Base-by-base conservation (phyloP, 2,888 invertebrate species). In the Polydrusus tereticollis region DNA sequence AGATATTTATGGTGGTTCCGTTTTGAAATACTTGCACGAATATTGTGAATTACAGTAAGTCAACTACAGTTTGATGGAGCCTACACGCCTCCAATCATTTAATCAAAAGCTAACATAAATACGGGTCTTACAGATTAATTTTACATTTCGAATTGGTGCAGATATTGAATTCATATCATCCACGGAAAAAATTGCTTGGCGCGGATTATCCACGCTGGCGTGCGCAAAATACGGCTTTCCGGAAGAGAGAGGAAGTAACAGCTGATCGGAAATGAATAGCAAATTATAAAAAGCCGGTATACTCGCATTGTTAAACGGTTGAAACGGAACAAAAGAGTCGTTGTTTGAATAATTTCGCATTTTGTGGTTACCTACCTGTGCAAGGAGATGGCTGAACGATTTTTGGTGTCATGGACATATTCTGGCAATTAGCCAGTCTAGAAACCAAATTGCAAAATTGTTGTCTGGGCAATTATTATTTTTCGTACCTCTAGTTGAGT, bases 251-350 rank as follows among this genome's bases (percentile, higher is more conserved):
- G 23, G n/a, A 59, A 57, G 36, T 36, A 64, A 65, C 65, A 65
- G 57, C 65, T 57, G 65, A 65, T 65, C 21, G 65, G 65, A 65
- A 65, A 21, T 55, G 57, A 57, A 29, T 57, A 43, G 57, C 14
- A 12, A 64, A 59, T 59, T 59, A 59, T 41, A 64, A 64, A 50
- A 41, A 65, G 57, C 57, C 55, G 45, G 41, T 29, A 65, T 55
- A 55, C 29, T 43, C 7, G 38, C 26, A 65, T 57, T 55, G 65
- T 57, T 23, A 16, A 41, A 38, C 41, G 14, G 18, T 18, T 12
- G 8, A 64, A 65, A 21, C 26, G 29, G 55, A 65, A 57, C 41
- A 41, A 65, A 29, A 41, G 8, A 41, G 43, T 52, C 36, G 38
- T 58, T 10, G n/a, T 21, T 50, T 21, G 23, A 50, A 50, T 50